Evolutionary conservation across 2,888 invertebrate genomes (phyloP).

Genomic region (Drosophila yooni): DNA sequence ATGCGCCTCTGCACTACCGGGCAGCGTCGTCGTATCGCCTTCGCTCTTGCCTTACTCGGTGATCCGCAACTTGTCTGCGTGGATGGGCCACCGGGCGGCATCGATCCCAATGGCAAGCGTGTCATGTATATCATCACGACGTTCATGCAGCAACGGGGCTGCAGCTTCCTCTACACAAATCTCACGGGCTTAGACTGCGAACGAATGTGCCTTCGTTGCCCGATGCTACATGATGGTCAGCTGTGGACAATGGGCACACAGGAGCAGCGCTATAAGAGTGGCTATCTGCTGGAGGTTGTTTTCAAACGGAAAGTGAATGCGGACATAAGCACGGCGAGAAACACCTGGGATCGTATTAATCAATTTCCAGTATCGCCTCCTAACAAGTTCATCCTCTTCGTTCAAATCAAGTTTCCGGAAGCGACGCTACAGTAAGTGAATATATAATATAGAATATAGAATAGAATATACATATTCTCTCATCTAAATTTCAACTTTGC

Average conservation of each 20-base stretch:
- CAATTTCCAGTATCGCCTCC: slow-evolving; percentile 56
- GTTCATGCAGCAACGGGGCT: slow-evolving; percentile 50
- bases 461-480: background rate
- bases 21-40: slow-evolving; percentile 49
- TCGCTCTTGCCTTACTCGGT: slow-evolving; percentile 61
- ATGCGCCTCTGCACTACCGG: slow-evolving; percentile 50
- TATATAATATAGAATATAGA: too few species aligned
- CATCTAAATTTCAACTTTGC: background rate
- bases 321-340: slow-evolving; percentile 42
- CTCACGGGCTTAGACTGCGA: slow-evolving; percentile 86
- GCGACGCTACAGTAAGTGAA: slow-evolving; percentile 52
- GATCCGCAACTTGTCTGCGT: slow-evolving; percentile 56
- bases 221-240: slow-evolving; percentile 46
- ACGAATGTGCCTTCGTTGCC: slow-evolving; percentile 46
- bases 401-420: slow-evolving; percentile 63
- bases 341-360: slow-evolving; percentile 59
- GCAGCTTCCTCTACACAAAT: slow-evolving; percentile 55
- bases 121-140: slow-evolving; percentile 83
- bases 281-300: slow-evolving; percentile 59
- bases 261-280: slow-evolving; percentile 25
- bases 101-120: slow-evolving; percentile 61
- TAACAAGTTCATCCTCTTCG: slow-evolving; percentile 54
- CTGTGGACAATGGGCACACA: slow-evolving; percentile 45
- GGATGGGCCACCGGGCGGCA: slow-evolving; percentile 55
- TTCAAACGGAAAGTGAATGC: slow-evolving; percentile 61